Base-by-base conservation (phyloP, 2,888 invertebrate genomes). In the Nemapogon koenigi region DNA sequence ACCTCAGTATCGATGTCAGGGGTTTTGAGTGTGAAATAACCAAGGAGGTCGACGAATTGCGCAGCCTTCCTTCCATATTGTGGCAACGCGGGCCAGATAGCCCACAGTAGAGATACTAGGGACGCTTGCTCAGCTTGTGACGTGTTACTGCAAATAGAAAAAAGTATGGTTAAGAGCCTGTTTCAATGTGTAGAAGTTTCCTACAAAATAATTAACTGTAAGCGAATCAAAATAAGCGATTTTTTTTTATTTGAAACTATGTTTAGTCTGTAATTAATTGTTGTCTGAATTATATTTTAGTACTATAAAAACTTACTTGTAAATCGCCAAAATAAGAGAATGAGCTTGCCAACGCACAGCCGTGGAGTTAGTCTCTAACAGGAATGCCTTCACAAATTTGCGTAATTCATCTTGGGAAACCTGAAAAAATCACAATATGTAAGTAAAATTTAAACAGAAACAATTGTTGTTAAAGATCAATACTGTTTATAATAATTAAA, bases 321-420 rank as follows among this genome's bases (percentile, higher is more conserved):
- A 93, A 46, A 95, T 86, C 1, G 93, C 89, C 16, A 90, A 81
- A 19, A 94, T 79, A 2, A 95, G 72, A 0, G 91, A 89, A 62
- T 98, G 97, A 0, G 95, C 94, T 67, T 97, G 96, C 97, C 97
- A 97, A 41, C 98, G 87, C 8, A 96, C 89, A 15, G 90, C 87
- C 0, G 94, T 93, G 6, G 91, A 89, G 60, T 97, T 97, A 0
- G 95, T 96, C 65, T 97, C 96, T 43, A 97, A 72, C 30, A 97
- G 82, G 76, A 97, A 97, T 1, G 92, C 91, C 49, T 91, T 88
- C 13, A 97, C 85, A 52, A 97, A 97, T 60, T 85, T 78, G 19
- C 82, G 82, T 39, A 91, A 64, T 37, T 88, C 81, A 2, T 84
- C 83, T 47, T 75, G 75, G 0, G 84, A 73, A 2, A 89, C 83